Percentiles rank a stretch among this genome's conserved stretches.
Evolutionary conservation across 2,888 invertebrate species (phyloP).

Genomic region (Pseudanteris insignis): DNA sequence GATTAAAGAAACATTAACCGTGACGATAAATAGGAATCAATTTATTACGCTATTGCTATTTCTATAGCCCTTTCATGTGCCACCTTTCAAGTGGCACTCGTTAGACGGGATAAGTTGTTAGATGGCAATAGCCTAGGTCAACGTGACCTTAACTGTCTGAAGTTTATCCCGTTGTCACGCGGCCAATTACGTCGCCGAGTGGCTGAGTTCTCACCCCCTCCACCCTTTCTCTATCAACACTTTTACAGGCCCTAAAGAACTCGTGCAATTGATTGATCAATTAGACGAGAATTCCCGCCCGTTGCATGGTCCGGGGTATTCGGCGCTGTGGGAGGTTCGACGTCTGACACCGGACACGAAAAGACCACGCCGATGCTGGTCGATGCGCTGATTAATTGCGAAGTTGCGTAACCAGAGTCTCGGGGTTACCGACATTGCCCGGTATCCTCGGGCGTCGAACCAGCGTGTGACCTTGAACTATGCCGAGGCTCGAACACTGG

Average conservation of each 20-base stretch:
- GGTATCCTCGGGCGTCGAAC: neutral
- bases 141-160: constrained; percentile 1
- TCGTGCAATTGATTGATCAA: constrained; percentile 20
- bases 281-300: constrained; percentile 12
- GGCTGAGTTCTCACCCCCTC: constrained; percentile 1
- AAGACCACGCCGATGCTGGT: constrained; percentile 20
- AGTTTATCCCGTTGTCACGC: constrained; percentile 2
- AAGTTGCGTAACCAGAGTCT: constrained; percentile 34
- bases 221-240: neutral
- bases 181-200: constrained; percentile 4
- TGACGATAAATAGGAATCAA: no score
- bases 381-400: constrained; percentile 47
- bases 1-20: no score
- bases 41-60: no score
- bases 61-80: no score
- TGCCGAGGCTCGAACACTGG: constrained; percentile 10
- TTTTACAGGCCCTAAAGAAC: no score
- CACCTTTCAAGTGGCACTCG: no score
- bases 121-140: no score
- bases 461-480: constrained; percentile 11
- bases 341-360: constrained; percentile 10
- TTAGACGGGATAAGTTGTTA: no score
- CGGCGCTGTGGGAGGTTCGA: constrained; percentile 16
- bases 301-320: neutral
- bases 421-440: constrained; percentile 1